Evolutionary conservation across 2,797 vertebrate genomes (phyloP).

Genomic region (Onychomys leucogaster): DNA sequence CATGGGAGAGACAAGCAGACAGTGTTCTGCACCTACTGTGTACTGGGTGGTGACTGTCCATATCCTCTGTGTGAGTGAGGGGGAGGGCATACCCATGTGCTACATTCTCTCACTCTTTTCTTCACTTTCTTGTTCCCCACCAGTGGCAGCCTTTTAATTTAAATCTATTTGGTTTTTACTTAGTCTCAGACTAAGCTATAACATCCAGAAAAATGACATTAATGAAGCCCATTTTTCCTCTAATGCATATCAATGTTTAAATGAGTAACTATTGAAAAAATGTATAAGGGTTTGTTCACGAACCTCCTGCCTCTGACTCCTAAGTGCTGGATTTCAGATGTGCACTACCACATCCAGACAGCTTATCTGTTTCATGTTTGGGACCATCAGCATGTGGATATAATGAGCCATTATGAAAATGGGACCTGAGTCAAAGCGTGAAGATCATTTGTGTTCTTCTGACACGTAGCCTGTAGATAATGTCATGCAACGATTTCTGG

Average conservation of each 20-base stretch:
- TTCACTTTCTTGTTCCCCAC: too few relatives aligned
- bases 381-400: background rate
- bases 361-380: background rate
- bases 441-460: background rate
- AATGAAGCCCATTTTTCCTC: background rate
- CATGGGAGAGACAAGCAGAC: background rate
- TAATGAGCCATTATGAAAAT: too few relatives aligned
- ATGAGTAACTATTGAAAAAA: background rate
- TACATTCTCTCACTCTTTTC: background rate
- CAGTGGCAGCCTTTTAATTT: background rate
- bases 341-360: background rate
- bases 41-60: background rate
- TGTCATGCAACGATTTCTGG: background rate
- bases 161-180: background rate
- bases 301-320: background rate
- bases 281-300: background rate
- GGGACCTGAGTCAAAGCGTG: background rate
- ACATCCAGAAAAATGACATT: background rate
- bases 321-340: background rate
- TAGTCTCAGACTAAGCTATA: background rate
- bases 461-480: background rate
- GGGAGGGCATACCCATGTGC: rapidly evolving
- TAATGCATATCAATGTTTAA: background rate
- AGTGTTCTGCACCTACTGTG: background rate
- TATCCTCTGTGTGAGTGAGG: rapidly evolving